Conservation (phyloP, 2,113 vertebrate genomes). For the Amblyornis subalaris region DNA sequence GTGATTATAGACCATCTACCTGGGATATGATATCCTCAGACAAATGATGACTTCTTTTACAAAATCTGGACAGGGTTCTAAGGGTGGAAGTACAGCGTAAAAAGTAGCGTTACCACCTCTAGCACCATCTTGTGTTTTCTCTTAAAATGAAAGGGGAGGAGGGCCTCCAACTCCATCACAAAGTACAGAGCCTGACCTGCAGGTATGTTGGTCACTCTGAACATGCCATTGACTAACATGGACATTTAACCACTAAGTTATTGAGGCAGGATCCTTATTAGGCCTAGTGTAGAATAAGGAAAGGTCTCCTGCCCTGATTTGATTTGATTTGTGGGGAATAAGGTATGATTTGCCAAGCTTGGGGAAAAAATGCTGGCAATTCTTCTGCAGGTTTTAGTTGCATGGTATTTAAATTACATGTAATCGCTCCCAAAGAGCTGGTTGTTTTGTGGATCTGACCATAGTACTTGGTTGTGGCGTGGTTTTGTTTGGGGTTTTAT, state of each 20-base stretch:
- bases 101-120: neutral
- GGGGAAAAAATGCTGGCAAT: neutral
- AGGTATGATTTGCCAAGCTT: neutral
- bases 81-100: neutral
- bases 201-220: neutral
- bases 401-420: neutral
- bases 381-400: neutral
- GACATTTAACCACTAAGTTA: neutral
- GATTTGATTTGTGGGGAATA: neutral
- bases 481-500: neutral
- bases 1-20: neutral
- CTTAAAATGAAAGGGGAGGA: neutral
- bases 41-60: neutral
- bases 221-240: accelerated
- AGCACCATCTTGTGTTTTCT: slow-evolving; percentile 29
- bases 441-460: neutral
- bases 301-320: neutral
- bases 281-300: neutral
- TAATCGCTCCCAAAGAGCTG: neutral
- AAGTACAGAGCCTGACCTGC: neutral
- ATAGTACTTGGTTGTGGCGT: neutral
- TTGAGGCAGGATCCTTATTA: neutral
- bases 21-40: neutral
- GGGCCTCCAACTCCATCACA: neutral
- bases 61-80: neutral